Percentiles rank a stretch among this genome's conserved stretches.
These are phyloP conservation scores for Trichonephila inaurata DNA, from an alignment of 1,140 invertebrate genomes.

Conservation along the genomic window DNA sequence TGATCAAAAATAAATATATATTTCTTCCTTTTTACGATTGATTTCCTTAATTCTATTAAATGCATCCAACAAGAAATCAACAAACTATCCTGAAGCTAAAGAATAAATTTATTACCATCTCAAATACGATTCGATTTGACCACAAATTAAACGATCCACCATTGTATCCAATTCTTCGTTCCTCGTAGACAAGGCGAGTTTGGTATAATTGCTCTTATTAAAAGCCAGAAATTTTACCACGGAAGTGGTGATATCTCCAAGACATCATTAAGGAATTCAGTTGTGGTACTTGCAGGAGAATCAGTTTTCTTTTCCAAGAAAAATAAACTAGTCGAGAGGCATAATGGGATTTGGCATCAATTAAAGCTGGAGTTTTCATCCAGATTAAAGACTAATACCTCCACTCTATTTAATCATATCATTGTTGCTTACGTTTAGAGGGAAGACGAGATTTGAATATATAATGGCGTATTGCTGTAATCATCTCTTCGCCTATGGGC, in stretches of 20 bases:
- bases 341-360: slow-evolving; percentile 68
- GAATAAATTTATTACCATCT: not conserved
- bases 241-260: not conserved
- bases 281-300: not conserved
- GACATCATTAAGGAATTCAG: slow-evolving; percentile 42
- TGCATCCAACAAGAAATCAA: not conserved
- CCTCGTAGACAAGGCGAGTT: not conserved
- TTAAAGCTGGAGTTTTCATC: slow-evolving; percentile 64
- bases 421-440: slow-evolving; percentile 57
- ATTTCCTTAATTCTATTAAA: not conserved
- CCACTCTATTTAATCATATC: slow-evolving; percentile 70
- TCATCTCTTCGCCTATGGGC: not conserved
- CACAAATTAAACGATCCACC: not conserved
- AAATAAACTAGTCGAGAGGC: slow-evolving; percentile 33
- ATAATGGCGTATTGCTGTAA: slow-evolving; percentile 28
- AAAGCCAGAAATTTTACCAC: not conserved
- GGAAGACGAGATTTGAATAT: slow-evolving; percentile 52
- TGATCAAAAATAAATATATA: not conserved
- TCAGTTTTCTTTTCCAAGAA: slow-evolving; percentile 32
- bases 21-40: not conserved
- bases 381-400: slow-evolving; percentile 71
- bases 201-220: slow-evolving; percentile 18
- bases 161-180: not conserved
- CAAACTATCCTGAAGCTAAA: not conserved
- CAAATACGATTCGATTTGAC: not conserved